Conservation (phyloP, 2,888 invertebrate species). For the Cheilosia variabilis region DNA sequence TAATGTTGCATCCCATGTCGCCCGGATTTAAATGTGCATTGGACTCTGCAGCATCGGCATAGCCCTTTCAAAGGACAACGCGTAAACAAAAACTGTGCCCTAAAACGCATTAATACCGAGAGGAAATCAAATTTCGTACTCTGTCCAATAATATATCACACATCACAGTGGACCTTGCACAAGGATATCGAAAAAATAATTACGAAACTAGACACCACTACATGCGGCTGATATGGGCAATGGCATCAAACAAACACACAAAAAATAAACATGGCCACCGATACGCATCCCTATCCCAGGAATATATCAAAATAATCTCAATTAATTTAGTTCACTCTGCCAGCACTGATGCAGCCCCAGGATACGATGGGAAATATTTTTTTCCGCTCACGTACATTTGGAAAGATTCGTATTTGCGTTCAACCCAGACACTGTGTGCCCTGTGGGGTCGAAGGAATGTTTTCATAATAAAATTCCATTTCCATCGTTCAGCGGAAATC, state of each 20-base stretch:
- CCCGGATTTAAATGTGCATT: too few species aligned
- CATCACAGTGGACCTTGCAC: too few species aligned
- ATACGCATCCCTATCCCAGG: slow-evolving; percentile 8
- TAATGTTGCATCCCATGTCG: too few species aligned
- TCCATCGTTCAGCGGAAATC: slow-evolving; percentile 31
- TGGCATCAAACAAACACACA: neutral
- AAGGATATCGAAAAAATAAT: slow-evolving; percentile 55
- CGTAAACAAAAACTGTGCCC: too few species aligned
- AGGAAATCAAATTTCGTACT: too few species aligned
- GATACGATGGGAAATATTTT: slow-evolving; percentile 18
- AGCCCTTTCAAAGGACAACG: too few species aligned
- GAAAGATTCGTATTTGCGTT: slow-evolving; percentile 36
- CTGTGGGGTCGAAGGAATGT: slow-evolving; percentile 27
- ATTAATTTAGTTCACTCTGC: slow-evolving; percentile 72
- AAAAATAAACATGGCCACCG: neutral
- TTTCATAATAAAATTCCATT: slow-evolving; percentile 66
- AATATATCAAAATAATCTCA: slow-evolving; percentile 53
- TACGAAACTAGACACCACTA: slow-evolving; percentile 16
- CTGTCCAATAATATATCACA: too few species aligned
- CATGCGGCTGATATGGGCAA: neutral
- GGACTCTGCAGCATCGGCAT: too few species aligned
- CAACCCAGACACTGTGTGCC: slow-evolving; percentile 41
- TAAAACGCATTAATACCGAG: too few species aligned
- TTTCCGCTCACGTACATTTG: neutral
- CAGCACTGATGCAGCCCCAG: slow-evolving; percentile 65